Conservation (phyloP, 2,797 vertebrate genomes). For the Dryobates pubescens region DNA sequence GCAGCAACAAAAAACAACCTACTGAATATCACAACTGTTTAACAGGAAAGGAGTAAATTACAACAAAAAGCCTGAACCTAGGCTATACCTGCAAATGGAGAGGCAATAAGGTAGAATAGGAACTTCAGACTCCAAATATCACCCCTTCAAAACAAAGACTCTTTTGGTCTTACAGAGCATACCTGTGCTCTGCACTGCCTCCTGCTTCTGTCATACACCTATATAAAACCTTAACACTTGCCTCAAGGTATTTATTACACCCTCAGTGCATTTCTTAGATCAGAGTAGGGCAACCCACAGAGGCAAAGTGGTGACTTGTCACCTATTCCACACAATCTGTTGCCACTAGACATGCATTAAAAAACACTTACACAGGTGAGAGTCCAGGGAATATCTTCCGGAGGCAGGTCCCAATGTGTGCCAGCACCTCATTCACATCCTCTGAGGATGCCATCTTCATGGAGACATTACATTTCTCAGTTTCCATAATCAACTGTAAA, state of each 20-base stretch:
- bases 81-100: neutral
- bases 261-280: neutral
- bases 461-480: conserved; percentile 88
- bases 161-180: neutral
- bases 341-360: neutral
- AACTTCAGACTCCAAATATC: neutral
- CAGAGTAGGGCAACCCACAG: neutral
- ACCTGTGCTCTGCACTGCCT: neutral
- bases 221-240: neutral
- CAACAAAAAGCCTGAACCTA: neutral
- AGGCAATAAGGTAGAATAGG: neutral
- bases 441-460: conserved; percentile 90
- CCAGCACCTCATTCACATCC: conserved; percentile 92
- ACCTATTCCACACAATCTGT: neutral
- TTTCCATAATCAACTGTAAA: conserved; percentile 89
- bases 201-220: neutral
- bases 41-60: neutral
- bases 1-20: no score
- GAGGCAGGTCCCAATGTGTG: conserved; percentile 91
- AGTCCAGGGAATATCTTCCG: conserved; percentile 93
- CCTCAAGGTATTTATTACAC: neutral
- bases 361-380: conserved; percentile 86
- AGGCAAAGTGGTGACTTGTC: neutral
- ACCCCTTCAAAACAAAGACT: neutral
- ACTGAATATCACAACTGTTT: neutral